phyloP scores from a whole-genome alignment of 2,888 invertebrate genomes.

The Leptopterna dolabrata region DNA sequence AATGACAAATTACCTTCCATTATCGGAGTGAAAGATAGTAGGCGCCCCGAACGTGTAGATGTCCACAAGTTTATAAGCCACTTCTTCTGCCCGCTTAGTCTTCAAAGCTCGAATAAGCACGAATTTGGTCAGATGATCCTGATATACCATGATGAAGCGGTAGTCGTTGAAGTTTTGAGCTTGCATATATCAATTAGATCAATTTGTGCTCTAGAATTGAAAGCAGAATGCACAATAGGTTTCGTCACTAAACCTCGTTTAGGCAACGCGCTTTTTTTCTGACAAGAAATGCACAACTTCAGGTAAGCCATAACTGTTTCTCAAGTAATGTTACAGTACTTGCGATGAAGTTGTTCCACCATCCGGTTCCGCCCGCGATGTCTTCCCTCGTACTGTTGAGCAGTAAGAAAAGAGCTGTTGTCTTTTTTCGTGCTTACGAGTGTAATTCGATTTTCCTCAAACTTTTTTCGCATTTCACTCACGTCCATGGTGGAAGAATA shows the following conservation, averaged over 20 bases:
- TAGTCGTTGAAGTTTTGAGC: constrained; percentile 48
- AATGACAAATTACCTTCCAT: background rate
- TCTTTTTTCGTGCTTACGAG: background rate
- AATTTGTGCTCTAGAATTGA: background rate
- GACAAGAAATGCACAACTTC: no score
- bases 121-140: constrained; percentile 19
- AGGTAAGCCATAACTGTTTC: no score
- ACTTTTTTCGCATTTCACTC: no score
- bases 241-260: no score
- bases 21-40: constrained; percentile 4
- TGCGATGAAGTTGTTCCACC: no score
- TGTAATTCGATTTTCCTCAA: no score
- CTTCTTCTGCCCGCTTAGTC: background rate
- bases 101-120: background rate
- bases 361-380: background rate
- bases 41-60: constrained; percentile 6
- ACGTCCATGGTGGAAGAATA: no score
- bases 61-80: background rate
- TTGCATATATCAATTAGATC: constrained; percentile 4
- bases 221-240: no score
- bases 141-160: no score
- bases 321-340: no score
- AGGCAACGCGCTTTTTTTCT: no score
- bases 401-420: background rate
- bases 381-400: background rate